Conservation (phyloP, 1,140 invertebrate genomes). For the Brachionus rotundiformis region DNA sequence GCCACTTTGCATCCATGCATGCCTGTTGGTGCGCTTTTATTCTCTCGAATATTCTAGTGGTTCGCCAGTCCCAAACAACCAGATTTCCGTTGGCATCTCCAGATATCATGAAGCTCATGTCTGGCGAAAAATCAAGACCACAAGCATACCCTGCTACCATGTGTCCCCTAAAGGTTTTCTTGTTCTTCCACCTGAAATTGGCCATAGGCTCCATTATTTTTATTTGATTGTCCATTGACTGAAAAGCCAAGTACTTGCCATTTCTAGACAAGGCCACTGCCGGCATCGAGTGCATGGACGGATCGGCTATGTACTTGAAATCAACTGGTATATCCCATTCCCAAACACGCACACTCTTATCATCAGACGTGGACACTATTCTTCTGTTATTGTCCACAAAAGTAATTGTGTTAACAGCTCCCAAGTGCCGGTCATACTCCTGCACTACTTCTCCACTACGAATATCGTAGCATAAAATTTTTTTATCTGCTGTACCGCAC, state of each 20-base stretch:
- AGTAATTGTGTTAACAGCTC: conserved; percentile 96
- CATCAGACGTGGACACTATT: conserved; percentile 97
- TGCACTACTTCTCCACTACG: conserved; percentile 87
- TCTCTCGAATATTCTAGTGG: conserved; percentile 92
- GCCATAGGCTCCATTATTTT: conserved; percentile 95
- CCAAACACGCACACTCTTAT: conserved; percentile 97
- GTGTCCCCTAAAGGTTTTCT: conserved; percentile 95
- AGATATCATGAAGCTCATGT: conserved; percentile 97
- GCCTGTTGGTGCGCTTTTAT: conserved; percentile 99
- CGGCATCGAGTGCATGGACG: conserved; percentile 98
- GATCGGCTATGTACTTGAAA: conserved; percentile 99
- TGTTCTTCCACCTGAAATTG: conserved; percentile 92
- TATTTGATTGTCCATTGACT: conserved; percentile 99
- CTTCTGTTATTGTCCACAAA: conserved; percentile 97
- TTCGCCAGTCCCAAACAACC: conserved; percentile 99
- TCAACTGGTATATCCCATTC: conserved; percentile 99
- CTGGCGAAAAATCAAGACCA: conserved; percentile 92
- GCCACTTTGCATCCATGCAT: conserved; percentile 91
- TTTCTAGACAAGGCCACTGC: conserved; percentile 90
- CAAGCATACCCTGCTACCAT: conserved; percentile 99
- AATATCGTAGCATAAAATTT: conserved; percentile 98
- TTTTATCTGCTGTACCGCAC: conserved; percentile 96
- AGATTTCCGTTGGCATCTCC: conserved; percentile 99
- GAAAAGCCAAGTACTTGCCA: conserved; percentile 97
- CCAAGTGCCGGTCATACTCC: conserved; percentile 97